Evolutionary conservation across 1,140 invertebrate genomes (phyloP).

Genomic region (Drosophila arizonae): DNA sequence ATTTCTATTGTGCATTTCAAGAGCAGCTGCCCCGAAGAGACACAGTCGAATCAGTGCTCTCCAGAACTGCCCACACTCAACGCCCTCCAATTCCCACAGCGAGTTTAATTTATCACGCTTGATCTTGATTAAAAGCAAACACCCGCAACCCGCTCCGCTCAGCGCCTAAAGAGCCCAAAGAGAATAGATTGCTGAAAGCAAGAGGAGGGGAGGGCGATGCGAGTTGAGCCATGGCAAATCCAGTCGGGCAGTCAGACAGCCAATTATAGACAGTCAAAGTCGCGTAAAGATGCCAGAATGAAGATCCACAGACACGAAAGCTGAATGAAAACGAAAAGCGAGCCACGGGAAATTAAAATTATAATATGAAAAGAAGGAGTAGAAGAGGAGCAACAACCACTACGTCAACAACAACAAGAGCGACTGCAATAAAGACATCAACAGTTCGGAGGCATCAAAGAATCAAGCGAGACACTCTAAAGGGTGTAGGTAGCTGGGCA

Average conservation of each 20-base stretch:
- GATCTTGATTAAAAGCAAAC: slow-evolving; percentile 72
- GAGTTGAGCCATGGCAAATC: slow-evolving; percentile 27
- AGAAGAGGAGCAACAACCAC: slow-evolving; percentile 8
- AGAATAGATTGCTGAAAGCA: slow-evolving; percentile 1
- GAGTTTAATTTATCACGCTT: slow-evolving; percentile 64
- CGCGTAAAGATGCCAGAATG: slow-evolving; percentile 68
- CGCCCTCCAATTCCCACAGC: slow-evolving; percentile 50
- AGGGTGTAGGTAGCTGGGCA: background rate
- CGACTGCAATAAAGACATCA: slow-evolving; percentile 79
- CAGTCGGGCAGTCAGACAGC: slow-evolving; percentile 50
- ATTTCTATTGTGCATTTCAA: background rate
- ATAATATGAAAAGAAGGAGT: slow-evolving; percentile 54
- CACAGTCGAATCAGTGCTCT: slow-evolving; percentile 4
- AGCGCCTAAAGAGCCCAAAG: slow-evolving; percentile 1
- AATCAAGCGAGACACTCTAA: slow-evolving; percentile 17
- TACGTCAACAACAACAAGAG: slow-evolving; percentile 14
- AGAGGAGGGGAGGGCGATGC: background rate
- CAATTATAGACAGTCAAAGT: slow-evolving; percentile 76
- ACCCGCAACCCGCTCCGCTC: slow-evolving; percentile 34
- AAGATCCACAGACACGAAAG: slow-evolving; percentile 50
- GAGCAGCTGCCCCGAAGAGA: slow-evolving; percentile 12
- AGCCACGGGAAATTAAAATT: slow-evolving; percentile 55
- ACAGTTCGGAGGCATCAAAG: slow-evolving; percentile 75
- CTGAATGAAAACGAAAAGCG: slow-evolving; percentile 64
- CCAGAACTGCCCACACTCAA: slow-evolving; percentile 28